These are phyloP conservation scores for Echinops telfairi DNA, from an alignment of 2,113 vertebrate species.

Conservation along the genomic window DNA sequence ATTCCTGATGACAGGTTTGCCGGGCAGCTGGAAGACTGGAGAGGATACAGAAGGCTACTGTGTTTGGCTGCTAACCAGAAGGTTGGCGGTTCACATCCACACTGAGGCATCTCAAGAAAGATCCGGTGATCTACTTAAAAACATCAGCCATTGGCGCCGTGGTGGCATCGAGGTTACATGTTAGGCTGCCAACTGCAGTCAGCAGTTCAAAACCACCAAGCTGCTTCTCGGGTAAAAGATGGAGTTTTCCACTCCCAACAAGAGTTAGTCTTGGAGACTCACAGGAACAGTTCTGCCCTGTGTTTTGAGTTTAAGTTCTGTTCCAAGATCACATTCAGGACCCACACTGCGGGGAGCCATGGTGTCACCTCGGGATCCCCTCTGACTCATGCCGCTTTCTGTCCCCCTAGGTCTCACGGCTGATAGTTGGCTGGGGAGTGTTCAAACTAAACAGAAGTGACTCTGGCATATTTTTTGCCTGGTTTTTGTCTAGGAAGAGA, in stretches of 20 bases:
- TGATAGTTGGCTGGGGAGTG: neutral
- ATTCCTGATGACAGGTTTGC: rapidly evolving
- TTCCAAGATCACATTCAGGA: neutral
- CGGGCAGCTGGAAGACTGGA: neutral
- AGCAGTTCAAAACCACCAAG: too few relatives aligned
- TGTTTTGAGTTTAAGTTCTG: neutral
- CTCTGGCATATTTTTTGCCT: neutral
- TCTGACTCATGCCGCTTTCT: neutral
- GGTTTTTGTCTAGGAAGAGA: neutral
- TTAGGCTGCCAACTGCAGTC: too few relatives aligned
- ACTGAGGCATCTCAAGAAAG: neutral
- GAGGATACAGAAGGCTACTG: neutral
- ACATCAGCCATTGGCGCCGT: neutral
- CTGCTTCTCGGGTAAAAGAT: too few relatives aligned
- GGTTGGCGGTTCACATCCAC: neutral
- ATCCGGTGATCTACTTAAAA: neutral
- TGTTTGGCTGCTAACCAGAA: neutral
- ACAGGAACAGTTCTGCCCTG: too few relatives aligned
- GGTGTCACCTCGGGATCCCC: too few relatives aligned
- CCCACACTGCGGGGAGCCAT: neutral
- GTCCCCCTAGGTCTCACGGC: neutral
- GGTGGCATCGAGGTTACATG: too few relatives aligned
- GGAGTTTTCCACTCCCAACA: too few relatives aligned
- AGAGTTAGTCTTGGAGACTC: too few relatives aligned
- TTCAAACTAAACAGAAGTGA: neutral